phyloP scores from a whole-genome alignment of 2,888 invertebrate genomes.

The Venusia cambrica region DNA sequence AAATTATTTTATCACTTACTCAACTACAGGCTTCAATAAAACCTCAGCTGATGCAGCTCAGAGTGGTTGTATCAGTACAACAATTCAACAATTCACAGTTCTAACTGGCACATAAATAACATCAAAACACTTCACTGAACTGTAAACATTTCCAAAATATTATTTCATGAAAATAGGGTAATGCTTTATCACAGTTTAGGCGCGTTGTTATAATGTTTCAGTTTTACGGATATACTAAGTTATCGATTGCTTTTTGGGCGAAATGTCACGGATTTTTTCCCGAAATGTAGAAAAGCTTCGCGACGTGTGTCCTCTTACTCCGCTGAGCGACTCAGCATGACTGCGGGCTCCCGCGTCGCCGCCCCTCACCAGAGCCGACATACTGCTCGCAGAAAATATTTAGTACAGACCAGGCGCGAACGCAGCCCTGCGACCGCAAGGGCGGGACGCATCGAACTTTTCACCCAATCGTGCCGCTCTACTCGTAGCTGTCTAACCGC shows the following conservation, averaged over 20 bases:
- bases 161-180: constrained; percentile 56
- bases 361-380: constrained; percentile 73
- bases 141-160: constrained; percentile 46
- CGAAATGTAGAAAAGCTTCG: constrained; percentile 65
- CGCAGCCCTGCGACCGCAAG: constrained; percentile 62
- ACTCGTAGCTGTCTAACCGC: constrained; percentile 32
- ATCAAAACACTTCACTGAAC: constrained; percentile 68
- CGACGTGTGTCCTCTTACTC: constrained; percentile 75
- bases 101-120: constrained; percentile 45
- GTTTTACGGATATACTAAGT: constrained; percentile 44
- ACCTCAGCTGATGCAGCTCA: constrained; percentile 14
- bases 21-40: neutral
- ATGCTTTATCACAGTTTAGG: constrained; percentile 64
- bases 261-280: constrained; percentile 71
- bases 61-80: constrained; percentile 16
- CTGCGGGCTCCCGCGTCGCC: constrained; percentile 78
- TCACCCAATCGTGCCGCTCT: constrained; percentile 62
- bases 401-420: constrained; percentile 62
- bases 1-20: too few relatives aligned
- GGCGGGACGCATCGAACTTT: constrained; percentile 68
- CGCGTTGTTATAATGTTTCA: constrained; percentile 67
- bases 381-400: constrained; percentile 74
- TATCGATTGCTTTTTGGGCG: constrained; percentile 51
- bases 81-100: constrained; percentile 29
- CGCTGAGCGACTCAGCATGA: constrained; percentile 79